Conservation (phyloP, 2,797 vertebrate species). For the Pipistrellus pygmaeus region DNA sequence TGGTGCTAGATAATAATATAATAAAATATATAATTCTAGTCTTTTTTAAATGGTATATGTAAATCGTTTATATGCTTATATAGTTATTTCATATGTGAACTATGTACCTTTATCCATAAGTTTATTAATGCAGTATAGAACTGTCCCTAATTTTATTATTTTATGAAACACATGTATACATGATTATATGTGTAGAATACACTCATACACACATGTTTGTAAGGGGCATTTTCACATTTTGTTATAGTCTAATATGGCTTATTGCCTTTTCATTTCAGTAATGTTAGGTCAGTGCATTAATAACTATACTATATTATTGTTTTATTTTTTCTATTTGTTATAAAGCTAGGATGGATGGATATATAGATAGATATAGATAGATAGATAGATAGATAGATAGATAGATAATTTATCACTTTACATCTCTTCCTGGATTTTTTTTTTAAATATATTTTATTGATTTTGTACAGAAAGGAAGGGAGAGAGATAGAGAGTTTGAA, state of each 20-base stretch:
- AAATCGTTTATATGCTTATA: background rate
- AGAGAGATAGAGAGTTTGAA: too few species aligned
- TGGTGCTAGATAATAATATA: background rate
- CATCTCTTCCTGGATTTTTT: background rate
- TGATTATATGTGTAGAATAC: background rate
- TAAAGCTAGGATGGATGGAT: background rate
- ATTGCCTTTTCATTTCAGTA: background rate
- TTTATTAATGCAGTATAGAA: background rate
- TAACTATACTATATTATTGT: constrained; percentile 7
- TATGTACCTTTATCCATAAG: background rate
- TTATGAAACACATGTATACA: background rate
- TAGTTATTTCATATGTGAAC: constrained; percentile 1
- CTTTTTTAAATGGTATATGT: background rate
- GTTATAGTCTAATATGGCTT: background rate
- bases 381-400: too few species aligned
- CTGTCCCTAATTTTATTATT: constrained; percentile 22
- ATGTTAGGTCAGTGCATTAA: background rate
- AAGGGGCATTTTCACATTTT: background rate
- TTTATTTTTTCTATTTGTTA: constrained; percentile 8
- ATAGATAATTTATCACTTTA: constrained; percentile 1
- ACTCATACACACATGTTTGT: background rate
- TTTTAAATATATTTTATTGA: too few species aligned
- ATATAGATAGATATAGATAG: too few species aligned
- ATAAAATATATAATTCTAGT: constrained; percentile 35
- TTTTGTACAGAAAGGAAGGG: too few species aligned